Evolutionary conservation across 2,888 invertebrate species (phyloP).

Genomic region (Amblyjoppa proteus): DNA sequence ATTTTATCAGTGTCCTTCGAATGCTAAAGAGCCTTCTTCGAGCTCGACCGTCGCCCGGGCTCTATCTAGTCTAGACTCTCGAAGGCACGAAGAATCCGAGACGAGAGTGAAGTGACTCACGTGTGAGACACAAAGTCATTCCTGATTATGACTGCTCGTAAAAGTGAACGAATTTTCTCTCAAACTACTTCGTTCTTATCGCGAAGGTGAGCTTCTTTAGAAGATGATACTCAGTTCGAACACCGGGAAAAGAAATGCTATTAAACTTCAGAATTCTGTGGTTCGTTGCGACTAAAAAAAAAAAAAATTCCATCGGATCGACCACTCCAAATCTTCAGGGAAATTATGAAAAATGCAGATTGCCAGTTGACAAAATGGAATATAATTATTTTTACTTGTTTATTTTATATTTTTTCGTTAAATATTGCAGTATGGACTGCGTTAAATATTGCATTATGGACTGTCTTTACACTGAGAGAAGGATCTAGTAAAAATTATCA

Average conservation of each 20-base stretch:
- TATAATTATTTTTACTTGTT: no score
- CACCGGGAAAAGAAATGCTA: background rate
- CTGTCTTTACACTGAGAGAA: background rate
- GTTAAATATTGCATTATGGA: no score
- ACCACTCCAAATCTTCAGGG: no score
- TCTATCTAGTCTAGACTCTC: constrained; percentile 75
- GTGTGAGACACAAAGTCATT: constrained; percentile 19
- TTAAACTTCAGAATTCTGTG: background rate
- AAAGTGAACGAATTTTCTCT: constrained; percentile 21
- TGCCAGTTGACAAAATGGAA: no score
- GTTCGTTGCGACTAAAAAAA: background rate
- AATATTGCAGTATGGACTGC: background rate
- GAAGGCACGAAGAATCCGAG: constrained; percentile 42
- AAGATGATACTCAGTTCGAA: background rate
- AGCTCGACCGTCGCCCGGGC: constrained; percentile 71
- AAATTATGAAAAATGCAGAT: no score
- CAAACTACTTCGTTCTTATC: background rate
- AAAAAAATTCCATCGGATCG: background rate
- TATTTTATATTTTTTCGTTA: background rate
- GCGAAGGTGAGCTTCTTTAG: background rate
- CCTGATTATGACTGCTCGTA: constrained; percentile 16
- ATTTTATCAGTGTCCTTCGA: constrained; percentile 57
- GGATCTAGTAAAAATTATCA: no score
- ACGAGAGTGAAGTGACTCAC: constrained; percentile 28
- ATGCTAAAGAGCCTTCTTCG: constrained; percentile 47